A percentile compares a stretch with the other conserved stretches of the same genome.
These are phyloP conservation scores for Thecophora atra DNA, from an alignment of 2,888 invertebrate genomes.

Conservation along the genomic window DNA sequence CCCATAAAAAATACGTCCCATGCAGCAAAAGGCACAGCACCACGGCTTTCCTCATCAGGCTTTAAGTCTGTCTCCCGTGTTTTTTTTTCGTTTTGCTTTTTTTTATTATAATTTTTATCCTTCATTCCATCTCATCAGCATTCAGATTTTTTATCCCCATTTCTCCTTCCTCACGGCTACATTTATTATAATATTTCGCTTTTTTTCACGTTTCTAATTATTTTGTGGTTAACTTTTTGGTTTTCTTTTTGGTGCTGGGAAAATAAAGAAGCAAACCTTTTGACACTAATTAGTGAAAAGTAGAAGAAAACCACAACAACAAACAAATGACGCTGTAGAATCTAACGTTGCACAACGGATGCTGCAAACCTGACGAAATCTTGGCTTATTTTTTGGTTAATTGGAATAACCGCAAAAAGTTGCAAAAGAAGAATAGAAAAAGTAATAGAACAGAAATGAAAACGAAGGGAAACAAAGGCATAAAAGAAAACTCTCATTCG, in stretches of 20 bases:
- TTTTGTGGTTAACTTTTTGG: not conserved
- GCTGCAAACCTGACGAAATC: not conserved
- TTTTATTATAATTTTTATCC: not conserved
- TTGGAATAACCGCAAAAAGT: not conserved
- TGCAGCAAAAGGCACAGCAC: too few species aligned
- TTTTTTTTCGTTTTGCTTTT: not conserved
- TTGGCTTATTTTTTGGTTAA: not conserved
- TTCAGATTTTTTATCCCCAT: too few species aligned
- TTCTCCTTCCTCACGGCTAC: not conserved
- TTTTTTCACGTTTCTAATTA: conserved; percentile 1
- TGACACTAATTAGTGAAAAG: conserved; percentile 29
- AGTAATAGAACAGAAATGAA: not conserved
- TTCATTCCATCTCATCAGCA: too few species aligned
- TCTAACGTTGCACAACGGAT: not conserved
- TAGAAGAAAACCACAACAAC: conserved; percentile 17
- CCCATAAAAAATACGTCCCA: too few species aligned
- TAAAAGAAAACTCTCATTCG: not conserved
- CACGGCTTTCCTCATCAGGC: not conserved
- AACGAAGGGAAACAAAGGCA: not conserved
- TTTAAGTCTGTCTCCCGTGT: not conserved
- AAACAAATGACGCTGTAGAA: not conserved
- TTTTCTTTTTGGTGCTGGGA: not conserved
- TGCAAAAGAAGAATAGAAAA: not conserved
- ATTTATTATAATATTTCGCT: not conserved
- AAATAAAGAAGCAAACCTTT: not conserved